A percentile compares a stretch with the other conserved stretches of the same genome.
Evolutionary conservation across 2,113 vertebrate genomes (phyloP).

Genomic region (Psilopogon haemacephalus): DNA sequence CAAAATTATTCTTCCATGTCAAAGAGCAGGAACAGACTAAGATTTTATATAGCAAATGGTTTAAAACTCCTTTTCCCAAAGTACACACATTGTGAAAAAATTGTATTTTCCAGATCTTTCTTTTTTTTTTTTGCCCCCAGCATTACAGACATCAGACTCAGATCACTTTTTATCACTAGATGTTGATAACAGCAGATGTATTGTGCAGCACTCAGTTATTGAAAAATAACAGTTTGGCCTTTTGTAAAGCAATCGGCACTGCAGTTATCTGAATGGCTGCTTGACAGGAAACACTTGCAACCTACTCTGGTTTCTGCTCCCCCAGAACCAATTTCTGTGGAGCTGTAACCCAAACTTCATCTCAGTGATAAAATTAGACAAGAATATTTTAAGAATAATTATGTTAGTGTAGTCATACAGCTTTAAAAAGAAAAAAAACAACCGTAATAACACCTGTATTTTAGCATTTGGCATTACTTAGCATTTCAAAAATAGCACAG

Average conservation of each 20-base stretch:
- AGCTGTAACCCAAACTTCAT: neutral
- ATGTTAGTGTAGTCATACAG: neutral
- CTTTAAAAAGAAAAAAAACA: neutral
- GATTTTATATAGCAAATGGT: neutral
- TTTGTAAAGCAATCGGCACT: conserved; percentile 3
- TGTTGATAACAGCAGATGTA: neutral
- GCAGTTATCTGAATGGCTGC: neutral
- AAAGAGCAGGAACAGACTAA: neutral
- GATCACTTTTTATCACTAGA: neutral
- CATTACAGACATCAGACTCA: neutral
- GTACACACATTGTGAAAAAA: neutral
- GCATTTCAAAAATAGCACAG: neutral
- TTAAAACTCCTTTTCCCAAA: neutral
- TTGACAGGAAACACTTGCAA: neutral
- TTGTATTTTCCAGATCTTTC: neutral
- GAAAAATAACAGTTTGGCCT: conserved; percentile 27
- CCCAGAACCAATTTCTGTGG: neutral
- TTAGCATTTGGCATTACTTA: neutral
- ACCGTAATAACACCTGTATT: neutral
- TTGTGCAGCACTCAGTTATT: neutral
- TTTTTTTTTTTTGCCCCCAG: neutral
- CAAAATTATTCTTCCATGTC: neutral
- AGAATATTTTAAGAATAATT: neutral
- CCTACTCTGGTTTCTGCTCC: conserved; percentile 36
- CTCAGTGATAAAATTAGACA: neutral